Base-by-base conservation (phyloP, 2,113 vertebrate species). In the Crotalus helleri region DNA sequence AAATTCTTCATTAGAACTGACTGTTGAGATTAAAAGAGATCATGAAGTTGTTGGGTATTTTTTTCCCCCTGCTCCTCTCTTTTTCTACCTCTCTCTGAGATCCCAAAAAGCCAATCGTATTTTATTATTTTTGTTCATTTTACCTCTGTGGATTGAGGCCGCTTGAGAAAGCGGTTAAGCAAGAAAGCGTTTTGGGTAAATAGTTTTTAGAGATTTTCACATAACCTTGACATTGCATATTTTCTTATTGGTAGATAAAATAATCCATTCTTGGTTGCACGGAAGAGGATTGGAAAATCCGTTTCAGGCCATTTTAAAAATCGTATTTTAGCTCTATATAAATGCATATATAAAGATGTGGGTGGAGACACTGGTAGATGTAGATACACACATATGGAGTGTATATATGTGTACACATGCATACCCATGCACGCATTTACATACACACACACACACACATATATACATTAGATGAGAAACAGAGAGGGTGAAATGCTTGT, bases 201-300 rank as follows among this genome's bases (percentile, higher is more conserved):
- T 44, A 86, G 91, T 96, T 95, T 93, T 92, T 39, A 12, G 81
- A 86, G 19, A 93, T 95, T 96, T 53, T 69, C 93, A 51, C 49
- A 94, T 98, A 97, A 97, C 97, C 97, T 97, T 98, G 97, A 98
- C 96, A 97, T 98, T 97, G 97, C 90, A 87, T 92, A 23, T 93
- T 86, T 6, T 26, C 24, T 86, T 92, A 92, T 91, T 92, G 55
- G 8, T 91, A 53, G 92, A 92, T 54, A 88, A 69, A 74, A 90
- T 81, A 0, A 9, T 92, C 90, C 55, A 61, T 58, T n/a, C 92
- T 51, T 17, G 44, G 90, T 1, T 51, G 58, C 0, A 4, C 44
- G 26, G 55, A 2, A 91, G 64, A 5, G 88, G 81, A 86, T 12
- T 53, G 17, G 57, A n/a, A 24, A 54, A 69, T 13, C 39, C 24